A percentile compares a stretch with the other conserved stretches of the same genome.
phyloP scores from a whole-genome alignment of 1,140 invertebrate genomes.

The Zaprionus ornatus region DNA sequence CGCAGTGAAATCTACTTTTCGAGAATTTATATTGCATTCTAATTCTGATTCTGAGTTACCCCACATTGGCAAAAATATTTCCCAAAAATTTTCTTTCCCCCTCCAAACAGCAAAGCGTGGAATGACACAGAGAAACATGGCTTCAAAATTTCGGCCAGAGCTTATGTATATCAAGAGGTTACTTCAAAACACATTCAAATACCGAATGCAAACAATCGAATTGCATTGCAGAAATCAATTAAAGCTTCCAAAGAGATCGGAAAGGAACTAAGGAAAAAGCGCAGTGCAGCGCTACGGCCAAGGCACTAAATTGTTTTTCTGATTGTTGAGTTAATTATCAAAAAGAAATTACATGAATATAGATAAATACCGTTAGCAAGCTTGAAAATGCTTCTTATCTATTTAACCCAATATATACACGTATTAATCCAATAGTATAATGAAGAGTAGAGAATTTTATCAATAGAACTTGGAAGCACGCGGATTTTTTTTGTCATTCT shows the following conservation, averaged over 20 bases:
- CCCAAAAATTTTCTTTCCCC: neutral
- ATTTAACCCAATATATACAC: neutral
- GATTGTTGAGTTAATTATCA: neutral
- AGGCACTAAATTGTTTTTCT: conserved; percentile 45
- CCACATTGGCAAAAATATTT: conserved; percentile 1
- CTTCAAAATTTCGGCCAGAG: neutral
- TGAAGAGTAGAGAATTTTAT: neutral
- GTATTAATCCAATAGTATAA: neutral
- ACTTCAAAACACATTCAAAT: conserved; percentile 20
- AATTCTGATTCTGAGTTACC: neutral
- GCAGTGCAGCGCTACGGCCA: conserved; percentile 12
- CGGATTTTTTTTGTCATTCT: neutral
- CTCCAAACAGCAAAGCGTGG: conserved; percentile 7
- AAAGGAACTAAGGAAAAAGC: conserved; percentile 17
- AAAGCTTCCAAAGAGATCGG: conserved; percentile 45
- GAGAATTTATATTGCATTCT: neutral
- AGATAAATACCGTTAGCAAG: neutral
- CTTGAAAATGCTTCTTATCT: neutral
- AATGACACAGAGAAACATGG: conserved; percentile 9
- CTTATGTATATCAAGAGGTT: conserved; percentile 38
- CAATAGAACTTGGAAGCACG: neutral
- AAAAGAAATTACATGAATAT: conserved; percentile 1
- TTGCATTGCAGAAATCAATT: conserved; percentile 47
- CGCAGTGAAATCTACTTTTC: neutral
- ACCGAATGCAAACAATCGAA: conserved; percentile 20